These are phyloP conservation scores for Chromis chromis DNA, from an alignment of 2,797 vertebrate species.

Conservation along the genomic window DNA sequence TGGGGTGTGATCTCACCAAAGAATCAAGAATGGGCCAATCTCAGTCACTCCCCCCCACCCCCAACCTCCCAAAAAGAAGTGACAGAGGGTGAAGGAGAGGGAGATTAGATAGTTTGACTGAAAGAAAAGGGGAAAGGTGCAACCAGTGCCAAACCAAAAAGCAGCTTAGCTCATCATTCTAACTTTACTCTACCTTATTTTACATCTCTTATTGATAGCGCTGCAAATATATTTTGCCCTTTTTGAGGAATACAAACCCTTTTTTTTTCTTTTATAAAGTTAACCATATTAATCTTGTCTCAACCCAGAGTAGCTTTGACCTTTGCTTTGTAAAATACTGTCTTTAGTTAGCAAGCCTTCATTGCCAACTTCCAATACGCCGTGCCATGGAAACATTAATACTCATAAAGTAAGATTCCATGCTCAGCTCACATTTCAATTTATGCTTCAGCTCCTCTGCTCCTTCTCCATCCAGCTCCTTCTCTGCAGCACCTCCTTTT, in stretches of 20 bases:
- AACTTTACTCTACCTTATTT: not conserved
- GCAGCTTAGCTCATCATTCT: not conserved
- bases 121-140: slow-evolving; percentile 23
- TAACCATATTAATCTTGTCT: not conserved
- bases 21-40: slow-evolving; percentile 50
- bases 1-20: slow-evolving; percentile 78
- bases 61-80: slow-evolving; percentile 26
- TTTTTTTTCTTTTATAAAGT: not conserved
- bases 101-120: slow-evolving; percentile 34
- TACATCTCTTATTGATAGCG: not conserved
- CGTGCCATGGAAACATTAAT: not conserved
- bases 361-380: not conserved
- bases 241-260: not conserved
- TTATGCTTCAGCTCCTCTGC: not conserved
- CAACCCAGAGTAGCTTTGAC: not conserved
- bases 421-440: not conserved
- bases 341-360: not conserved
- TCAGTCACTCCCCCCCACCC: slow-evolving; percentile 20
- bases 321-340: no score
- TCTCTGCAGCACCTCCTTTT: slow-evolving; percentile 10
- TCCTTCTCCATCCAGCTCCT: not conserved
- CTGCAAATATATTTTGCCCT: not conserved
- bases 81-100: slow-evolving; percentile 48
- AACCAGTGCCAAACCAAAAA: slow-evolving; percentile 12
- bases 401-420: not conserved